A percentile compares a stretch with the other conserved stretches of the same genome.
These are phyloP conservation scores for Tragelaphus imberbis DNA, from an alignment of 2,113 vertebrate species.

Conservation along the genomic window DNA sequence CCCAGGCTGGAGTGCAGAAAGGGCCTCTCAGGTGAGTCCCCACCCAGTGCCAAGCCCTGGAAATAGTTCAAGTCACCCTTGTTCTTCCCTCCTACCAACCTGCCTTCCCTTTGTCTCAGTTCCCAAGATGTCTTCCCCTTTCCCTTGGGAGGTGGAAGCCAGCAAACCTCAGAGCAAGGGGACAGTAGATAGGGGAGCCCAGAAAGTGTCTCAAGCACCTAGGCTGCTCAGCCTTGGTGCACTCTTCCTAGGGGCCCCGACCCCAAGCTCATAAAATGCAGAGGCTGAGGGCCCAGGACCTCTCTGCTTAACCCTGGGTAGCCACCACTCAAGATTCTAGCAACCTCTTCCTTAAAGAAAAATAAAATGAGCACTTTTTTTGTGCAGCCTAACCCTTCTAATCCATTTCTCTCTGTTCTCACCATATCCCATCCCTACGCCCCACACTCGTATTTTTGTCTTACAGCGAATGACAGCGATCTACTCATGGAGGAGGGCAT, in stretches of 20 bases:
- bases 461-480: conserved; percentile 81
- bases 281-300: background rate
- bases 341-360: background rate
- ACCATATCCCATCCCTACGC: background rate
- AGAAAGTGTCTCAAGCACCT: background rate
- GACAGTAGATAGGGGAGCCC: background rate
- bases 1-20: background rate
- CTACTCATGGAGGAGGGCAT: conserved; percentile 85
- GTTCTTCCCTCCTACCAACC: background rate
- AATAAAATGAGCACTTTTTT: background rate
- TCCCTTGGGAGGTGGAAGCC: background rate
- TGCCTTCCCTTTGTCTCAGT: background rate
- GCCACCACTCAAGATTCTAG: background rate
- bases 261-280: background rate
- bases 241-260: background rate
- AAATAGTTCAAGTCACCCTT: background rate
- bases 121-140: background rate
- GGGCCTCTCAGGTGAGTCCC: background rate
- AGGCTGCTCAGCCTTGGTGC: background rate
- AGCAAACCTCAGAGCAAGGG: background rate
- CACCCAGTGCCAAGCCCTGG: background rate
- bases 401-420: background rate
- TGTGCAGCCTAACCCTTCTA: background rate
- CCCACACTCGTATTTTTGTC: conserved; percentile 34
- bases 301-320: background rate